phyloP scores from a whole-genome alignment of 2,888 invertebrate species.

The Andrena flavipes region DNA sequence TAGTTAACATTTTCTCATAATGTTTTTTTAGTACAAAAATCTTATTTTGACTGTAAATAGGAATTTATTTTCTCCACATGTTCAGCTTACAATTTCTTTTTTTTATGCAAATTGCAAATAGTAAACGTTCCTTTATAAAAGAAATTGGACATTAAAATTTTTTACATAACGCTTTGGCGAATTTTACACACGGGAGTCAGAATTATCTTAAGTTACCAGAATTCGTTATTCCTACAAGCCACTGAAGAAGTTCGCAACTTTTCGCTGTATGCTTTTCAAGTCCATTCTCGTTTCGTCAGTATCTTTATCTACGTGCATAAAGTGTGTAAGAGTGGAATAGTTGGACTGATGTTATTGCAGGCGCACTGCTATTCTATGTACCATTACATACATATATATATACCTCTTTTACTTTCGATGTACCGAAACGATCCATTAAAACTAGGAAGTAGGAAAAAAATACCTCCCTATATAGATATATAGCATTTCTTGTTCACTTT shows the following conservation, averaged over 20 bases:
- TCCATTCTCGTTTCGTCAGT: slow-evolving; percentile 55
- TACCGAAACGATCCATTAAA: slow-evolving; percentile 2
- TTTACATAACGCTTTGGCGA: slow-evolving; percentile 15
- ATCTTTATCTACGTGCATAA: slow-evolving; percentile 55
- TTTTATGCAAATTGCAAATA: no score
- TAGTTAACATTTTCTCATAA: no score
- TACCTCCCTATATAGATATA: no score
- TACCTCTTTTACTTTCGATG: background rate
- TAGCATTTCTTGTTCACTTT: no score
- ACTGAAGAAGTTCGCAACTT: slow-evolving; percentile 57
- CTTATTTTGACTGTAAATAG: no score
- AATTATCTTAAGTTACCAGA: slow-evolving; percentile 27
- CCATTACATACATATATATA: slow-evolving; percentile 21
- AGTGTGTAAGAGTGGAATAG: slow-evolving; percentile 38
- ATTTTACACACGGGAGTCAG: slow-evolving; percentile 33
- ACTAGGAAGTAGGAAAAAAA: background rate
- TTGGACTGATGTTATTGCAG: slow-evolving; percentile 44
- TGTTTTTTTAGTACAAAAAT: background rate
- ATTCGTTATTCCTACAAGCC: slow-evolving; percentile 38
- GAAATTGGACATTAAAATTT: slow-evolving; percentile 8
- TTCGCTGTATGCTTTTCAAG: slow-evolving; percentile 58
- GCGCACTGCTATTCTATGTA: background rate
- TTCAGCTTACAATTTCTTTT: no score
- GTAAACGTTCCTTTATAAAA: background rate
- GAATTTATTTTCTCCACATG: no score